Conservation (phyloP, 1,140 invertebrate genomes). For the Lepeophtheirus salmonis region DNA sequence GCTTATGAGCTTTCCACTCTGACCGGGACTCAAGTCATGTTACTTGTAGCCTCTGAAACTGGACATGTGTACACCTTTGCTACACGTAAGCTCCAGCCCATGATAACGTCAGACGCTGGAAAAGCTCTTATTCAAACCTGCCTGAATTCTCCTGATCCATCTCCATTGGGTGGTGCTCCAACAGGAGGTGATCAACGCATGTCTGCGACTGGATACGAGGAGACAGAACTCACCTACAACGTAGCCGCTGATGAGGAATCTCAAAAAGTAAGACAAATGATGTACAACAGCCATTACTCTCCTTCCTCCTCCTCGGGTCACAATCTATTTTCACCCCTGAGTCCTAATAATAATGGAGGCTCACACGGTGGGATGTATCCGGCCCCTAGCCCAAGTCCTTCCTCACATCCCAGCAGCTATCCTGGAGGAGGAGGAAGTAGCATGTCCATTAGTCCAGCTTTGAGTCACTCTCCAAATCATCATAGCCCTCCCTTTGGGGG, state of each 20-base stretch:
- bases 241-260: conserved; percentile 55
- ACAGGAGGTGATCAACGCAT: conserved; percentile 60
- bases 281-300: conserved; percentile 36
- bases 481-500: background rate
- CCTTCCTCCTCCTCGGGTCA: conserved; percentile 20
- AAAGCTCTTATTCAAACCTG: conserved; percentile 97
- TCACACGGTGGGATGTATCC: conserved; percentile 11
- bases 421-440: background rate
- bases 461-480: conserved; percentile 6
- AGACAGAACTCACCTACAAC: conserved; percentile 91
- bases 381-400: conserved; percentile 17
- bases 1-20: conserved; percentile 96
- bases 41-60: conserved; percentile 82
- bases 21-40: conserved; percentile 97
- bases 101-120: conserved; percentile 97
- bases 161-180: conserved; percentile 33
- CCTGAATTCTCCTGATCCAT: conserved; percentile 87
- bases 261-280: conserved; percentile 78
- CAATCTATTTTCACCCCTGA: conserved; percentile 21
- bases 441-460: conserved; percentile 15
- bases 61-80: conserved; percentile 99
- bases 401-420: background rate
- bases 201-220: conserved; percentile 95
- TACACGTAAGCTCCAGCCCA: conserved; percentile 92
- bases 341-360: conserved; percentile 3